Evolutionary conservation across 2,797 vertebrate genomes (phyloP).

Genomic region (Enteromius unitaeniatus): DNA sequence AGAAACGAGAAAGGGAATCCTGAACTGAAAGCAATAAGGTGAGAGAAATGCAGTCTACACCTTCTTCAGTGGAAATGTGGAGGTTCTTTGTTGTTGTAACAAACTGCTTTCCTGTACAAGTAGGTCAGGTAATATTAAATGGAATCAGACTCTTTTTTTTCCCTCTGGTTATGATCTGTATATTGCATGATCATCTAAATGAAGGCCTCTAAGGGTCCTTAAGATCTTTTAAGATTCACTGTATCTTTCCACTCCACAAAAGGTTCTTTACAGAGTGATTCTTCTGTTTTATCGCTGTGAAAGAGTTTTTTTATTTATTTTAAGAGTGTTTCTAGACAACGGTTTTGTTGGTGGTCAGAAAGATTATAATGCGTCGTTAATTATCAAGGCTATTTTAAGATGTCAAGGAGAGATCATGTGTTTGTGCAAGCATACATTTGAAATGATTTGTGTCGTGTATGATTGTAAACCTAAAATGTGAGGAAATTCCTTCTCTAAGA

Average conservation of each 20-base stretch:
- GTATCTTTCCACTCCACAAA: neutral
- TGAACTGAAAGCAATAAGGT: constrained; percentile 8
- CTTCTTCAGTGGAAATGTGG: neutral
- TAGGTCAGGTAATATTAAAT: too few relatives aligned
- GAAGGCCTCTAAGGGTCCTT: neutral
- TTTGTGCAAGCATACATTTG: neutral
- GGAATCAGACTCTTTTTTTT: neutral
- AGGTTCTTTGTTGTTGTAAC: neutral
- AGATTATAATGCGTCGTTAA: neutral
- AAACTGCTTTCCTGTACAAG: neutral
- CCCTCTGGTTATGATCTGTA: neutral
- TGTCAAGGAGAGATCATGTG: neutral
- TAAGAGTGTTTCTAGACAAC: neutral
- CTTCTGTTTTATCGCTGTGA: neutral
- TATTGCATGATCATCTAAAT: neutral
- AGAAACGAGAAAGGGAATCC: neutral
- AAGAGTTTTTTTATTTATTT: neutral
- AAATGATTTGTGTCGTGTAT: neutral
- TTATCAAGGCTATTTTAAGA: constrained; percentile 28
- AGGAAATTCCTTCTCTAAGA: neutral
- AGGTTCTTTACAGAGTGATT: neutral
- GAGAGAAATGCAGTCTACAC: neutral
- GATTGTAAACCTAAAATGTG: neutral
- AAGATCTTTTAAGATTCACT: neutral
- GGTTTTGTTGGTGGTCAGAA: neutral